Percentiles rank a stretch among this genome's conserved stretches.
phyloP scores from a whole-genome alignment of 2,888 invertebrate species.

The Chymomyza procnemis region DNA sequence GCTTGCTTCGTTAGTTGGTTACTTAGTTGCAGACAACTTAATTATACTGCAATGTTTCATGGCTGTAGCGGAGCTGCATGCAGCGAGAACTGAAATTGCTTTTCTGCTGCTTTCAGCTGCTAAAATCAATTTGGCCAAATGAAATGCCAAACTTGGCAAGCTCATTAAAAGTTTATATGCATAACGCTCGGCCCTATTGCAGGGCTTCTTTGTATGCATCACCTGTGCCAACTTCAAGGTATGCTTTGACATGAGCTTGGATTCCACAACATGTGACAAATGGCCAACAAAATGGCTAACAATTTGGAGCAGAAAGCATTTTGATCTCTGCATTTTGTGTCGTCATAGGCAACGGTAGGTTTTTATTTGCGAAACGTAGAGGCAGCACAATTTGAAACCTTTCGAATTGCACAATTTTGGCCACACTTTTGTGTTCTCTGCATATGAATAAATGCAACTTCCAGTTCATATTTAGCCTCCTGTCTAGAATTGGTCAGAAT shows the following conservation, averaged over 20 bases:
- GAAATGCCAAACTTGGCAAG: constrained; percentile 28
- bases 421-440: not conserved
- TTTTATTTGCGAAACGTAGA: not conserved
- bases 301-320: not conserved
- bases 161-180: constrained; percentile 15
- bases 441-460: no score
- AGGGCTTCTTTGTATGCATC: not conserved
- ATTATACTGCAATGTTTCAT: constrained; percentile 24
- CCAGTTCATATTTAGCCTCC: no score
- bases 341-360: not conserved
- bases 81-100: not conserved
- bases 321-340: not conserved
- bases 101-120: constrained; percentile 33
- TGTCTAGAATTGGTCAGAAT: constrained; percentile 10
- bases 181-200: not conserved
- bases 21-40: constrained; percentile 26
- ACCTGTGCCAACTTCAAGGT: not conserved
- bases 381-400: not conserved
- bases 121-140: constrained; percentile 43
- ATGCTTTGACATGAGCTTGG: not conserved
- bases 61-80: not conserved
- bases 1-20: not conserved
- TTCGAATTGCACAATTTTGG: not conserved
- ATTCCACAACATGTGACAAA: no score
- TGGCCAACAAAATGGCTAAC: not conserved